Conservation (phyloP, 2,888 invertebrate genomes). For the Clistopyga incitator region DNA sequence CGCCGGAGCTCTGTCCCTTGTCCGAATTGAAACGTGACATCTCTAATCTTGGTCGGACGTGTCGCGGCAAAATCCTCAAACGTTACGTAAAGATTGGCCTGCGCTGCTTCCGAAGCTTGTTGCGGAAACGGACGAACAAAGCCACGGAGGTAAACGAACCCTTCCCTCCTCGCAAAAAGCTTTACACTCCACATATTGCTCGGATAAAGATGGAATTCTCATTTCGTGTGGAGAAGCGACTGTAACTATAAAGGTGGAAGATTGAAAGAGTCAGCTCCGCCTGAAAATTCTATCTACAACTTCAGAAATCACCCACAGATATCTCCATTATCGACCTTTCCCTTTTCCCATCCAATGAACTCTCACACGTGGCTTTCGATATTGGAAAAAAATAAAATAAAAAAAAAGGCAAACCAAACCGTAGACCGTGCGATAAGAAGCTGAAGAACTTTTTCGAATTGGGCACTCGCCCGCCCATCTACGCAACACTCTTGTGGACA, state of each 20-base stretch:
- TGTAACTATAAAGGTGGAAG: background rate
- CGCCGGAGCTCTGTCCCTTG: slow-evolving; percentile 18
- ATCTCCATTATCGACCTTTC: slow-evolving; percentile 27
- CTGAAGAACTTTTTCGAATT: slow-evolving; percentile 38
- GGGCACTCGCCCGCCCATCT: slow-evolving; percentile 10
- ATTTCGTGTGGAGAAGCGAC: background rate
- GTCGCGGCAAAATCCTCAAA: slow-evolving; percentile 25
- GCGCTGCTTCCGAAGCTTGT: slow-evolving; percentile 4
- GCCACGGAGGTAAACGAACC: slow-evolving; percentile 16
- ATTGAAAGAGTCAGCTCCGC: slow-evolving; percentile 7
- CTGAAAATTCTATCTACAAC: slow-evolving; percentile 4
- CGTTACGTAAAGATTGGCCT: slow-evolving; percentile 22
- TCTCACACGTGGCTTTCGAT: background rate
- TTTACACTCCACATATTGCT: background rate
- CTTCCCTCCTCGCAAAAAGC: background rate
- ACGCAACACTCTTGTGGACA: slow-evolving; percentile 1
- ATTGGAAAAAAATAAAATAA: too few relatives aligned
- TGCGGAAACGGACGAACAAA: slow-evolving; percentile 18
- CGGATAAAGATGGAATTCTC: slow-evolving; percentile 24
- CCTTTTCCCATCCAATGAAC: background rate
- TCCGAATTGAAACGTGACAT: slow-evolving; percentile 35
- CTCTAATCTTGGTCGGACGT: slow-evolving; percentile 14
- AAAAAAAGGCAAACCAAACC: background rate
- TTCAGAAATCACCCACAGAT: slow-evolving; percentile 17
- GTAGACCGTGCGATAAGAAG: slow-evolving; percentile 15